Base-by-base conservation (phyloP, 1,140 invertebrate genomes). In the Proctacanthus coquilletti region DNA sequence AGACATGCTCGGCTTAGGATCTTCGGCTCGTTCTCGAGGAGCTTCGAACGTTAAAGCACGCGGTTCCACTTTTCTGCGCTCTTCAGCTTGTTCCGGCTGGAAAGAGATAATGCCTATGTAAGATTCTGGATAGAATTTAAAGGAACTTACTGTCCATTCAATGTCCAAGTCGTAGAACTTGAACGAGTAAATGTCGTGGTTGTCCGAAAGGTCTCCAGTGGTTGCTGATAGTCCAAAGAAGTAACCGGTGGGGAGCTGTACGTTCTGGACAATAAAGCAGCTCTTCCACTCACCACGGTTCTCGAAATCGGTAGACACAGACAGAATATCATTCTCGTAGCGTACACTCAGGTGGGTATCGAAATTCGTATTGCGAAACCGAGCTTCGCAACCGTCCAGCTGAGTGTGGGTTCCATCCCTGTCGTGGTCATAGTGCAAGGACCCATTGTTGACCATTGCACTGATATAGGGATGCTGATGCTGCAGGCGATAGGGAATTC, bases 401-500 rank as follows among this genome's bases (percentile, higher is more conserved):
- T 96, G 86, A 1, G 94, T 98, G 63, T 97, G 92, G 3, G 93
- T 98, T 27, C 96, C 96, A 70, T 99, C 96, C 20, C 83, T 64
- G 60, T 98, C 95, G 62, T 98, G 94, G 65, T 99, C 95, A 63
- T 99, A 99, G 55, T 84, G 78, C 35, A 94, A 62, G 13, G 80
- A 74, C 17, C 94, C 95, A 67, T 99, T 98, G 55, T 95, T 97
- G 0, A 99, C 70, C 93, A 98, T 98, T 1, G 89, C 92, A 39
- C 92, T 97, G 42, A 99, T 80, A 61, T 94, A 98, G 0, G 95
- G 96, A 73, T 98, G 94, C 55, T 87, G 80, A 64, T 98, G 94
- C 86, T 96, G 61, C 34, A 50, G 44, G 33, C 40, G 42, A 44
- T 42, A 39, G 18, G 9, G 17, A 11, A 30, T 18, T 18, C 15